A percentile compares a stretch with the other conserved stretches of the same genome.
Evolutionary conservation across 2,797 vertebrate species (phyloP).

Genomic region (Lateolabrax maculatus): DNA sequence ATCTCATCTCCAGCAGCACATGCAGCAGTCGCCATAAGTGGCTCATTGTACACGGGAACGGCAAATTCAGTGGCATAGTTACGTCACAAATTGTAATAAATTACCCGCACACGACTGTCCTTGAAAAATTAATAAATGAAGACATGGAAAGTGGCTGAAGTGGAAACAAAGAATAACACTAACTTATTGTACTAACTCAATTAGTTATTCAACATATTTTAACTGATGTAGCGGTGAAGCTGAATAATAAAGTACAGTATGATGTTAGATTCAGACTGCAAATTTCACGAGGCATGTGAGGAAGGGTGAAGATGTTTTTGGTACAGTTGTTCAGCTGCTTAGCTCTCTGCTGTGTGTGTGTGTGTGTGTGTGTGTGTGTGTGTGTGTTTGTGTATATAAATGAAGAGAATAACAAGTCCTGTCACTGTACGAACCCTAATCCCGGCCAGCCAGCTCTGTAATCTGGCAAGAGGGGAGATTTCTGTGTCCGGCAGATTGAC

Average conservation of each 20-base stretch:
- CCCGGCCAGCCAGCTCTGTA: conserved; percentile 57
- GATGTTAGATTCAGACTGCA: not conserved
- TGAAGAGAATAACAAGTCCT: conserved; percentile 41
- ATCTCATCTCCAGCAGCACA: not conserved
- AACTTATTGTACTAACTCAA: not conserved
- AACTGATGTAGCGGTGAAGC: not conserved
- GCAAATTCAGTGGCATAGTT: not conserved
- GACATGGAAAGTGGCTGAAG: not conserved
- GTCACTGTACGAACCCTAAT: conserved; percentile 63
- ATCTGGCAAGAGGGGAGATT: conserved; percentile 67
- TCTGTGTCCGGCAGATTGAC: conserved; percentile 67
- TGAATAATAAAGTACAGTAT: not conserved
- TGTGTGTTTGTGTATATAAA: conserved; percentile 15
- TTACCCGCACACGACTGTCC: not conserved
- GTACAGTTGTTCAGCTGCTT: conserved; percentile 20
- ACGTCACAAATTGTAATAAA: not conserved
- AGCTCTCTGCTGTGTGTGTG: conserved; percentile 1
- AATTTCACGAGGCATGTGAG: not conserved
- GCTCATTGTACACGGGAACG: not conserved
- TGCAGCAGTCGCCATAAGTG: not conserved
- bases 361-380: not conserved
- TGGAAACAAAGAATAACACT: not conserved
- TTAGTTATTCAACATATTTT: not conserved
- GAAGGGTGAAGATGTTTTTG: not conserved
- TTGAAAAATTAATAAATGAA: not conserved